Conservation (phyloP, 2,888 invertebrate species). For the Flexamia atlantica region DNA sequence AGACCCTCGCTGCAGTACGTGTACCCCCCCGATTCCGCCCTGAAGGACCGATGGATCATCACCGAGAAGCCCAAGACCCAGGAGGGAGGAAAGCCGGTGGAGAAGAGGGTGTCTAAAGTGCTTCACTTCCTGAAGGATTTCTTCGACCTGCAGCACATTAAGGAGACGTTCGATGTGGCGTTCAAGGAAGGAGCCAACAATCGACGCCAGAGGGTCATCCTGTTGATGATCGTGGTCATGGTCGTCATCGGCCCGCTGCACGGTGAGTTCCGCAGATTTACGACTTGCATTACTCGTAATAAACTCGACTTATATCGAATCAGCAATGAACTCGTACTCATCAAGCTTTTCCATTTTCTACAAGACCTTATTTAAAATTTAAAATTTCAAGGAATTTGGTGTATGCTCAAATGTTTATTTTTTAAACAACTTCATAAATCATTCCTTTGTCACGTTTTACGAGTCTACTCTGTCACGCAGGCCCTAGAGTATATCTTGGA, state of each 20-base stretch:
- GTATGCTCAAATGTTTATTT: no score
- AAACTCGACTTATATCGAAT: no score
- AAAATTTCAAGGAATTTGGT: no score
- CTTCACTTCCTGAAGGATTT: constrained; percentile 81
- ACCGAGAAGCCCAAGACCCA: constrained; percentile 69
- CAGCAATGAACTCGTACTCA: no score
- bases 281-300: no score
- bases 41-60: constrained; percentile 34
- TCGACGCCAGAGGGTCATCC: constrained; percentile 84
- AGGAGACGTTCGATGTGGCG: constrained; percentile 87
- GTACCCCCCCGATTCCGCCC: constrained; percentile 27
- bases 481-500: no score
- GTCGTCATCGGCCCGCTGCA: constrained; percentile 92
- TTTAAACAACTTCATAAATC: no score
- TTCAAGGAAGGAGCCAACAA: constrained; percentile 88
- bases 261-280: no score
- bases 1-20: constrained; percentile 66
- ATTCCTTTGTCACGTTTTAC: no score
- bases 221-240: constrained; percentile 89
- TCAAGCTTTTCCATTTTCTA: no score
- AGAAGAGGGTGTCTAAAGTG: constrained; percentile 73
- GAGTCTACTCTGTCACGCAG: no score
- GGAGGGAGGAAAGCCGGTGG: constrained; percentile 71
- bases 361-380: no score
- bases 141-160: constrained; percentile 86